Conservation (phyloP, 2,113 vertebrate species). For the Scomber japonicus region DNA sequence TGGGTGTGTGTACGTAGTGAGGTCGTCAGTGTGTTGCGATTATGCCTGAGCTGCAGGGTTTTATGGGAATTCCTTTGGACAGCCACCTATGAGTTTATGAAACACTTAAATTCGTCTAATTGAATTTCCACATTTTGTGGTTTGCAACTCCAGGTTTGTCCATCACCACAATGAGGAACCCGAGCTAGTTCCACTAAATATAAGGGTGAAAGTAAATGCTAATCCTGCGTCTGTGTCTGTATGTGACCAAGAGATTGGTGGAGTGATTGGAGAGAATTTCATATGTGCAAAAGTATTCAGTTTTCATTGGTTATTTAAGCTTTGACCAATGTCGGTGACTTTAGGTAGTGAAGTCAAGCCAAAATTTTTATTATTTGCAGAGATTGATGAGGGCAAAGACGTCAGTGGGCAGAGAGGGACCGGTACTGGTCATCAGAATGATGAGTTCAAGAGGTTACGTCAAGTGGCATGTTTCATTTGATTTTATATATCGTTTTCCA, state of each 20-base stretch:
- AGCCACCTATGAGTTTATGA: conserved; percentile 88
- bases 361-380: conserved; percentile 14
- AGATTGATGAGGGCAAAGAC: not conserved
- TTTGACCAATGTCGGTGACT: conserved; percentile 10
- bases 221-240: conserved; percentile 33
- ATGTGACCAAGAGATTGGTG: conserved; percentile 6
- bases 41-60: conserved; percentile 70
- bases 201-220: conserved; percentile 61
- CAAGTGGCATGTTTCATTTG: conserved; percentile 12
- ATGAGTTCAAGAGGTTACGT: not conserved
- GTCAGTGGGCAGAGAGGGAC: not conserved
- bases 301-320: conserved; percentile 41
- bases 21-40: conserved; percentile 66
- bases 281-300: conserved; percentile 11
- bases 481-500: conserved; percentile 12
- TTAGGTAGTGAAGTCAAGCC: conserved; percentile 6
- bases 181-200: conserved; percentile 71
- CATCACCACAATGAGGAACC: conserved; percentile 76
- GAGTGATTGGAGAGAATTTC: conserved; percentile 21
- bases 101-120: conserved; percentile 86
- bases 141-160: conserved; percentile 76
- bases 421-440: not conserved
- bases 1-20: conserved; percentile 60
- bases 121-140: conserved; percentile 88
- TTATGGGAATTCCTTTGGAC: conserved; percentile 86